Evolutionary conservation across 2,888 invertebrate species (phyloP).

Genomic region (Carabus problematicus): DNA sequence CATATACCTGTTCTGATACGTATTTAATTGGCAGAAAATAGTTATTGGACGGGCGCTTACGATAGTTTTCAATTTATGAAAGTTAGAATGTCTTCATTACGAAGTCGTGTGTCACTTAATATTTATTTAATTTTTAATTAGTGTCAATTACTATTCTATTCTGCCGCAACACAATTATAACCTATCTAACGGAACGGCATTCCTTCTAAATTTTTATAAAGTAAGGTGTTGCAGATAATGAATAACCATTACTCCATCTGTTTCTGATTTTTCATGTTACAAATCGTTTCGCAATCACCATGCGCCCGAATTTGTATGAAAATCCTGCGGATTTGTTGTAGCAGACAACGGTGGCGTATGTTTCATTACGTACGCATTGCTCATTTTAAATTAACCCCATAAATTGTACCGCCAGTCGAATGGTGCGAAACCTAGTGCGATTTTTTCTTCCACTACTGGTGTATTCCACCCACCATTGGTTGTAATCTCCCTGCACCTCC

Average conservation of each 20-base stretch:
- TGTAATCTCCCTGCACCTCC: not conserved
- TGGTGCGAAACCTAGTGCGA: not conserved
- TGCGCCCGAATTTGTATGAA: not conserved
- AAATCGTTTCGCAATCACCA: constrained; percentile 7
- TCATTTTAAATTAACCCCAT: constrained; percentile 37
- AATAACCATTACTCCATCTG: not conserved
- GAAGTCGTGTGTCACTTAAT: too few relatives aligned
- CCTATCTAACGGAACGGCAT: too few relatives aligned
- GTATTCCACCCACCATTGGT: not conserved
- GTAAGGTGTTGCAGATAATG: not conserved
- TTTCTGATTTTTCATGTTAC: constrained; percentile 8
- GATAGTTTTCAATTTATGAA: too few relatives aligned
- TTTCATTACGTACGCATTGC: constrained; percentile 35
- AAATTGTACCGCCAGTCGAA: constrained; percentile 23
- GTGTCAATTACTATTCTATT: too few relatives aligned
- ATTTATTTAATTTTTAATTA: too few relatives aligned
- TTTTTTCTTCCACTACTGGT: not conserved
- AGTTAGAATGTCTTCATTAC: too few relatives aligned
- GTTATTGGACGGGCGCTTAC: too few relatives aligned
- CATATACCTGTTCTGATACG: too few relatives aligned
- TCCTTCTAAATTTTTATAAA: too few relatives aligned
- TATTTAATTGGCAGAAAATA: too few relatives aligned
- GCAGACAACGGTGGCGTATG: constrained; percentile 4
- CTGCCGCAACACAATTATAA: too few relatives aligned
- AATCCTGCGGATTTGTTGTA: constrained; percentile 8